phyloP scores from a whole-genome alignment of 2,888 invertebrate species.

The Netelia inedita region DNA sequence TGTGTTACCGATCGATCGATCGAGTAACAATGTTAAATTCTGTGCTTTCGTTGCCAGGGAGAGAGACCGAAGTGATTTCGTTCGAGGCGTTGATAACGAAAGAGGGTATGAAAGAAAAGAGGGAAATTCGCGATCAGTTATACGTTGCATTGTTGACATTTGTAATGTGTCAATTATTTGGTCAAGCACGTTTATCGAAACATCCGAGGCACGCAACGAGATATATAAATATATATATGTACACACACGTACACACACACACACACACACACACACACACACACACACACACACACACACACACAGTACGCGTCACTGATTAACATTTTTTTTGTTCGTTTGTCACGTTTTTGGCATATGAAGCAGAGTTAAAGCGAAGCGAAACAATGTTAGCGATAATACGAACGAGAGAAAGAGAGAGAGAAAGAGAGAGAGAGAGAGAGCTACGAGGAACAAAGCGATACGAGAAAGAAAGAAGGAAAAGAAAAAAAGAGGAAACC shows the following conservation, averaged over 20 bases:
- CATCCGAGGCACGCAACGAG: not conserved
- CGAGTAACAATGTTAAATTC: not conserved
- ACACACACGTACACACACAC: not conserved
- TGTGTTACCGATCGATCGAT: not conserved
- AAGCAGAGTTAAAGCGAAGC: slow-evolving; percentile 39
- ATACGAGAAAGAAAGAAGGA: slow-evolving; percentile 46
- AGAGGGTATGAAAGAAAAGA: not conserved
- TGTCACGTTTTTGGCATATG: slow-evolving; percentile 31
- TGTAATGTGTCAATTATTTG: slow-evolving; percentile 36
- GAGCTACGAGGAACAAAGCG: slow-evolving; percentile 55
- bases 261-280: slow-evolving; percentile 19
- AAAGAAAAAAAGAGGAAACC: slow-evolving; percentile 49
- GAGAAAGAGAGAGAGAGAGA: slow-evolving; percentile 25
- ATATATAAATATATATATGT: not conserved
- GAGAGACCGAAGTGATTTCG: not conserved
- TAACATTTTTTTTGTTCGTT: slow-evolving; percentile 23
- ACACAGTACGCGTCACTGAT: slow-evolving; percentile 53
- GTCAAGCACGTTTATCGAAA: slow-evolving; percentile 62
- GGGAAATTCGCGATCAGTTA: slow-evolving; percentile 12
- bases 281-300: slow-evolving; percentile 20
- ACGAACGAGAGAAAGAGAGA: slow-evolving; percentile 14
- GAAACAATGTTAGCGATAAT: slow-evolving; percentile 14
- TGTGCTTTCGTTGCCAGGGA: not conserved
- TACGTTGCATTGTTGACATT: slow-evolving; percentile 20
- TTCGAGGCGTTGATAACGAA: not conserved